phyloP scores from a whole-genome alignment of 2,113 vertebrate species.

The Cebus imitator region DNA sequence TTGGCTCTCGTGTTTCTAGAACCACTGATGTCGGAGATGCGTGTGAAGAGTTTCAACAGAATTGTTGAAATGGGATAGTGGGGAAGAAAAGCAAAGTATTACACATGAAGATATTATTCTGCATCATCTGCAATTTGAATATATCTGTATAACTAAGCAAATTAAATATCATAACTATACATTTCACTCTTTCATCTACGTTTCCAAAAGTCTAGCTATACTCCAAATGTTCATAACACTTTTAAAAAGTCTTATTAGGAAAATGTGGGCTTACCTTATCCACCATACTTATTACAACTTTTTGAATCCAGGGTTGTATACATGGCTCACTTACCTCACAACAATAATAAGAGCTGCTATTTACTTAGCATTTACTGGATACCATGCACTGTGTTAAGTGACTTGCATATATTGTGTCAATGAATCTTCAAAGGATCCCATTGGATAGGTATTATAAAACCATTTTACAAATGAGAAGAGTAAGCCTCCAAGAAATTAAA shows the following conservation, averaged over 20 bases:
- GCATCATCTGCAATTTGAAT: neutral
- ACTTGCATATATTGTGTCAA: neutral
- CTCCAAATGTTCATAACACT: neutral
- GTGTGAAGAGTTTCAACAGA: neutral
- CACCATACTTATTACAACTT: neutral
- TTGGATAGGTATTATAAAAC: neutral
- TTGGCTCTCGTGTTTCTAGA: neutral
- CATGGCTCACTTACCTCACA: neutral
- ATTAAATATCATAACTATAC: neutral
- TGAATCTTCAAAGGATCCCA: slow-evolving; percentile 5
- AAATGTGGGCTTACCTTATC: neutral
- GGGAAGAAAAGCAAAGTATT: neutral
- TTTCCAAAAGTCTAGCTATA: slow-evolving; percentile 7
- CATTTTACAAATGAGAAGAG: slow-evolving; percentile 27
- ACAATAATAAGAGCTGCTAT: neutral
- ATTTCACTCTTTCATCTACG: slow-evolving; percentile 4
- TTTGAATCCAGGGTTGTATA: neutral
- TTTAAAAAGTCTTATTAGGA: neutral
- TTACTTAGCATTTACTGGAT: neutral
- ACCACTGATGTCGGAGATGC: slow-evolving; percentile 5
- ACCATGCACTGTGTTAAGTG: neutral
- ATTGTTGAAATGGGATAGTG: slow-evolving; percentile 32
- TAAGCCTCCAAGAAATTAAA: slow-evolving; percentile 13
- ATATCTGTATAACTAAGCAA: neutral
- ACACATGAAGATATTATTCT: slow-evolving; percentile 1